Evolutionary conservation across 2,888 invertebrate genomes (phyloP), one percentile per base, ranked within the genome.

Genomic region (Andrena chrysosceles): DNA sequence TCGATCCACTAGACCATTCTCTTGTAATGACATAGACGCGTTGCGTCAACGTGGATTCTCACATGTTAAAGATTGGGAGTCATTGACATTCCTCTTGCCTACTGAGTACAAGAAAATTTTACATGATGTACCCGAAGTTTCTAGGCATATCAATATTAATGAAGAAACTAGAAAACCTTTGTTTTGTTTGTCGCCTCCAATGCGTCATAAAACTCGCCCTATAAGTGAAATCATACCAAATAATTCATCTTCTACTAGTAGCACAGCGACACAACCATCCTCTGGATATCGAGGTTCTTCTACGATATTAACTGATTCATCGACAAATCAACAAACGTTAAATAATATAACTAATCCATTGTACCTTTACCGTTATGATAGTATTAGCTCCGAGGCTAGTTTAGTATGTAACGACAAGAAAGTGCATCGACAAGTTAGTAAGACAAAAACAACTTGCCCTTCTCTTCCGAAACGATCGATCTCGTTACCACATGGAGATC

Each of bases 21-120:
- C 97, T 62, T 97, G 96, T 91, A 97, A 96, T 90, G 98, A 98
- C 91, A 95, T 98, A 69, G 98, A 98, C 94, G 95, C 96, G 82
- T 94, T 98, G 54, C 96, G 96, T 92, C 96, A 96, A 91, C 96
- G 97, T 93, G 97, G 97, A 72, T 96, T 98, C 84, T 95, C 96
- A 59, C 98, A 98, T 92, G 97, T 99, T 8, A 96, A 96, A 92
- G 99, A 99, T 94, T 99, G 99, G 99, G 98, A 98, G 90, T 98
- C 98, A 0, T 94, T 99, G 70, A 98, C 97, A 89, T 97, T 98
- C 87, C 95, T 99, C 67, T 94, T 99, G 84, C 99, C 99, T 3
- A 95, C 95, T 85, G 98, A 99, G 93, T 98, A 97, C 93, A 96
- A 96, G 85, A 96, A 97, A 91, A 95, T 98, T 85, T 93, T 98